Conservation (phyloP, 2,113 vertebrate genomes). For the Hypanus sabinus region DNA sequence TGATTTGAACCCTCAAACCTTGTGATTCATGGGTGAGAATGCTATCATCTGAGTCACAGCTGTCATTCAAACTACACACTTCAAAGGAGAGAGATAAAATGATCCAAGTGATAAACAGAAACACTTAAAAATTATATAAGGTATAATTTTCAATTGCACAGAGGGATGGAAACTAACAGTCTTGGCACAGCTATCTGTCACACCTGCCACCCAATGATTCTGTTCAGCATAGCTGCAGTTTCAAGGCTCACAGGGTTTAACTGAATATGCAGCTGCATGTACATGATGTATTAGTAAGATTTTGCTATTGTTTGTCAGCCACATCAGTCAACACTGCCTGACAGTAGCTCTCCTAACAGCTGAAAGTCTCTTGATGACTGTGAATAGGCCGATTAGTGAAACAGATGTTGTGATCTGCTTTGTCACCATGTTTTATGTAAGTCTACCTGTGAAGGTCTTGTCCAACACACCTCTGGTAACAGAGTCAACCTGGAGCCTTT, state of each 20-base stretch:
- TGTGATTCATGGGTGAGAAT: too few relatives aligned
- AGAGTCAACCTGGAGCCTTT: background rate
- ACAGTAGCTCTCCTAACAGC: background rate
- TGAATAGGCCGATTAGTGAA: background rate
- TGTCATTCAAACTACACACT: too few relatives aligned
- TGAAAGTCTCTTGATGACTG: background rate
- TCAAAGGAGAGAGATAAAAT: background rate
- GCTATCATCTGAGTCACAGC: too few relatives aligned
- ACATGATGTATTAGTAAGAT: background rate
- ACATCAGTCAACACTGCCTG: background rate
- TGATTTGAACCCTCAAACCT: too few relatives aligned
- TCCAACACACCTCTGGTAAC: background rate
- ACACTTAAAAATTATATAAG: background rate
- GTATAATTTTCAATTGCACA: background rate
- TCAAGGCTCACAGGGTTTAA: background rate
- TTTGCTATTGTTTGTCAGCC: background rate
- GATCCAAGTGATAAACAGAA: background rate
- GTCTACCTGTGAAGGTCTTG: background rate
- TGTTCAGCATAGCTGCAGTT: background rate
- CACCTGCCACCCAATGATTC: background rate
- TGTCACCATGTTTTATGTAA: background rate
- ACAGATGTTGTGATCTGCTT: background rate
- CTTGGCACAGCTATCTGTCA: background rate
- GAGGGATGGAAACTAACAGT: background rate
- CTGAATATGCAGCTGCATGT: background rate